phyloP scores from a whole-genome alignment of 2,113 vertebrate species.

The Coregonus clupeaformis region DNA sequence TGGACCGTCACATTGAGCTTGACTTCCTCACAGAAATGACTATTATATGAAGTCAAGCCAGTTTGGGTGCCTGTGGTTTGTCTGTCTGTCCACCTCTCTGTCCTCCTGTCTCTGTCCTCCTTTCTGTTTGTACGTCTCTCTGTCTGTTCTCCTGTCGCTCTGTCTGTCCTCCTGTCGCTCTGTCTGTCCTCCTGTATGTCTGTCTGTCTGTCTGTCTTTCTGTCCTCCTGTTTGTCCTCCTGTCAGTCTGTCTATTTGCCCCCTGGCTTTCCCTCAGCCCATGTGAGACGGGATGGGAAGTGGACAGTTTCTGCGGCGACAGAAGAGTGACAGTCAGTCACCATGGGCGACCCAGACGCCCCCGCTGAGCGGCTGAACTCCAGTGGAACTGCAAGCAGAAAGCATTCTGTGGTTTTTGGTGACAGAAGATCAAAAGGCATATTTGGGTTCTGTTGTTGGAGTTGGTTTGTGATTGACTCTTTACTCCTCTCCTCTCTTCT shows the following conservation, averaged over 20 bases:
- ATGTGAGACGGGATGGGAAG: slow-evolving; percentile 39
- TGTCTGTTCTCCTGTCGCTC: too few species aligned
- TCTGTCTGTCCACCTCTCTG: slow-evolving; percentile 33
- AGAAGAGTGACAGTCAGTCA: slow-evolving; percentile 37
- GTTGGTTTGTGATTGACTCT: slow-evolving; percentile 5
- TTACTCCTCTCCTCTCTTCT: not conserved
- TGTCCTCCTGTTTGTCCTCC: too few species aligned
- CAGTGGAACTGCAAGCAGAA: slow-evolving; percentile 32
- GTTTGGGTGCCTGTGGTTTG: slow-evolving; percentile 54
- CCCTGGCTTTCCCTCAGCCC: slow-evolving; percentile 41
- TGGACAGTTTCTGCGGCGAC: slow-evolving; percentile 56
- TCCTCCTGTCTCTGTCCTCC: slow-evolving; percentile 15
- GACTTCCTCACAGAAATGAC: slow-evolving; percentile 64
- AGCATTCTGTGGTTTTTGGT: slow-evolving; percentile 36
- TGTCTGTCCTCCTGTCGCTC: too few species aligned
- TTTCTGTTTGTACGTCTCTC: too few species aligned
- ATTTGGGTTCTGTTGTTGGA: slow-evolving; percentile 12
- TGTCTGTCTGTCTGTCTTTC: too few species aligned
- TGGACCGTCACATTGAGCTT: slow-evolving; percentile 59
- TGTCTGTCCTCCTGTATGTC: slow-evolving; percentile 18
- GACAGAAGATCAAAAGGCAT: slow-evolving; percentile 32
- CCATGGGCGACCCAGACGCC: slow-evolving; percentile 14
- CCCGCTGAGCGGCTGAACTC: slow-evolving; percentile 27
- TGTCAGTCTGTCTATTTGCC: too few species aligned
- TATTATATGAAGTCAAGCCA: slow-evolving; percentile 58